These are phyloP conservation scores for Molossus molossus DNA, from an alignment of 2,797 vertebrate genomes.

Conservation along the genomic window DNA sequence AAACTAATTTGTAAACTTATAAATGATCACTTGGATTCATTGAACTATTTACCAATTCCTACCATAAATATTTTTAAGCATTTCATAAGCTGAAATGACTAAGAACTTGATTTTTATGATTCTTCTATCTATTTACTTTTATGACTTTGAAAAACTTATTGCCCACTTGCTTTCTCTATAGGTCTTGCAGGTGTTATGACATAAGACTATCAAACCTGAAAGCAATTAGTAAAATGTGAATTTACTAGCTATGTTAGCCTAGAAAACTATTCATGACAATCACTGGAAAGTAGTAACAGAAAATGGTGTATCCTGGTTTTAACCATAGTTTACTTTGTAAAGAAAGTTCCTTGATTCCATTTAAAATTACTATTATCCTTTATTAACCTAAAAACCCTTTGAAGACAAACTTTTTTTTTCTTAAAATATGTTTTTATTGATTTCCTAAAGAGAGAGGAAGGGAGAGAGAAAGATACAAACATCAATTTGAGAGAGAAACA, in stretches of 20 bases:
- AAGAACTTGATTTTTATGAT: not conserved
- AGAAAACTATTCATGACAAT: constrained; percentile 17
- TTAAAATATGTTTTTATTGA: too few relatives aligned
- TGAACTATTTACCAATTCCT: not conserved
- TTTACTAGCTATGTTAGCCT: not conserved
- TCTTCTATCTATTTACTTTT: not conserved
- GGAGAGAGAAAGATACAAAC: too few relatives aligned
- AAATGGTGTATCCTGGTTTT: not conserved
- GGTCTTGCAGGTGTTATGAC: not conserved
- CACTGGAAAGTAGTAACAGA: not conserved
- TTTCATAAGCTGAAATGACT: not conserved
- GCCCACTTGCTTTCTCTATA: not conserved
- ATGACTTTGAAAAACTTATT: too few relatives aligned
- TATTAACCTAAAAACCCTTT: not conserved
- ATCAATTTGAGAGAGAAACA: too few relatives aligned
- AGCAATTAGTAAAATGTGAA: not conserved
- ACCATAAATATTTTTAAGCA: not conserved
- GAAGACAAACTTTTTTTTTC: not conserved
- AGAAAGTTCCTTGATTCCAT: not conserved
- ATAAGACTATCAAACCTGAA: not conserved
- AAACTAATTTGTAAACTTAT: not conserved
- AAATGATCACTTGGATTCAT: not conserved
- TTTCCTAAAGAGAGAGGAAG: too few relatives aligned
- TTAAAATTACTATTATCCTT: not conserved
- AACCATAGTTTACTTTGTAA: not conserved